Evolutionary conservation across 2,797 vertebrate species (phyloP).

Genomic region (Pseudomugil tenellus): DNA sequence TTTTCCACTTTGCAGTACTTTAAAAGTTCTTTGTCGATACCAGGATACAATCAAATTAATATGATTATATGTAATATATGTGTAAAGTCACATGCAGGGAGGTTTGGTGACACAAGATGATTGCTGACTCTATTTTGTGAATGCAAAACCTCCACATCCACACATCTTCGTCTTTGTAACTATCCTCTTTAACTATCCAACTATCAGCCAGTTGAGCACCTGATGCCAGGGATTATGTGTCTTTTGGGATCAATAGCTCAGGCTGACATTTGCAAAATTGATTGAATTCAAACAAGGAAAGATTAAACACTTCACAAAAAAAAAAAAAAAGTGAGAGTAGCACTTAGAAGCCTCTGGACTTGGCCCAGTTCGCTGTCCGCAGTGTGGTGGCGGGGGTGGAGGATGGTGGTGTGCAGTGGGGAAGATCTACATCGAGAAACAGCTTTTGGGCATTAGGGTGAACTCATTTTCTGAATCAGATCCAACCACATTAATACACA

Average conservation of each 20-base stretch:
- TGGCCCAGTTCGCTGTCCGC: constrained; percentile 70
- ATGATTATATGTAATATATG: not conserved
- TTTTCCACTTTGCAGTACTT: not conserved
- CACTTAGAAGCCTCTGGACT: constrained; percentile 77
- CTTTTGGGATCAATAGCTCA: constrained; percentile 70
- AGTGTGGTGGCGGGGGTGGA: constrained; percentile 37
- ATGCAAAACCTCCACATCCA: constrained; percentile 25
- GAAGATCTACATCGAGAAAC: constrained; percentile 35
- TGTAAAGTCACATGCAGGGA: not conserved
- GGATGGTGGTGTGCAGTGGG: constrained; percentile 5
- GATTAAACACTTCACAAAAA: constrained; percentile 67
- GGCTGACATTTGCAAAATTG: constrained; percentile 64
- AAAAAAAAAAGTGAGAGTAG: constrained; percentile 66
- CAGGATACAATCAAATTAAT: not conserved
- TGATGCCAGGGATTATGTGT: constrained; percentile 47
- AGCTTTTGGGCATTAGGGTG: constrained; percentile 44
- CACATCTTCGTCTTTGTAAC: constrained; percentile 26
- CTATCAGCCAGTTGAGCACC: constrained; percentile 39
- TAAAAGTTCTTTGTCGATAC: not conserved
- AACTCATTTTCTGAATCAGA: constrained; percentile 59
- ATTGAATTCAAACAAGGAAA: constrained; percentile 60
- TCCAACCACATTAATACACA: constrained; percentile 65
- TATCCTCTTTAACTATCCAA: constrained; percentile 21
- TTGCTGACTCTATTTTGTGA: not conserved
- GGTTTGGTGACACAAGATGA: not conserved